These are phyloP conservation scores for Platygyra sinensis DNA, from an alignment of 64 coral and sea anemone species.

Conservation along the genomic window DNA sequence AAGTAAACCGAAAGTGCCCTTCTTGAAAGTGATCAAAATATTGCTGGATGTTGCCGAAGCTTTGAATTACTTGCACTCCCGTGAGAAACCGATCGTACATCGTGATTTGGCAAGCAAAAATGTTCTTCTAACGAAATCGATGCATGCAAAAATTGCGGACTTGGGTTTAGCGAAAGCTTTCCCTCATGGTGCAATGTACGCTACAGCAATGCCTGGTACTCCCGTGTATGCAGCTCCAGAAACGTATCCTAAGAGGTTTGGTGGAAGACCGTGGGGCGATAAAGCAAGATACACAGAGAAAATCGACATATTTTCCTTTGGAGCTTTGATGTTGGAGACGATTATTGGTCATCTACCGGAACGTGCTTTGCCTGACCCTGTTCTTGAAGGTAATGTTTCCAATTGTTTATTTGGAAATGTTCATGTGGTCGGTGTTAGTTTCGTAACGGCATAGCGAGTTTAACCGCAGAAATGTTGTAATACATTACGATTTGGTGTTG, in stretches of 20 bases:
- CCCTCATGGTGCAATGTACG: no score
- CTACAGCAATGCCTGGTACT: no score
- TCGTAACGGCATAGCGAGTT: not conserved
- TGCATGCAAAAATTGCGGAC: conserved; percentile 83
- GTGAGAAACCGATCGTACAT: conserved; percentile 54
- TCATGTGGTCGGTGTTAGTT: no score
- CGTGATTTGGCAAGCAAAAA: conserved; percentile 90
- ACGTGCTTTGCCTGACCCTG: conserved; percentile 36
- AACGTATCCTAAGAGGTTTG: conserved; percentile 52
- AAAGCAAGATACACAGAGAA: conserved; percentile 70
- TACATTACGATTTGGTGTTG: no score
- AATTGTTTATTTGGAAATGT: not conserved
- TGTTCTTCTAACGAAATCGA: conserved; percentile 53
- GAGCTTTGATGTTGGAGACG: conserved; percentile 71
- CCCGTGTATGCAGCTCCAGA: conserved; percentile 89
- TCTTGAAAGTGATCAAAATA: no score
- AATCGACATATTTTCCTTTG: conserved; percentile 93
- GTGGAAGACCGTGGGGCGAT: not conserved
- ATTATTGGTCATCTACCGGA: conserved; percentile 81
- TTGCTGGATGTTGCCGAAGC: no score
- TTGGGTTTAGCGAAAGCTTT: no score
- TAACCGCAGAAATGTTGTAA: not conserved
- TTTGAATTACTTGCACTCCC: no score
- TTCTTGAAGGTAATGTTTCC: conserved; percentile 58
- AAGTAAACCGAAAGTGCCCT: no score